Conservation (phyloP, 2,797 vertebrate species). For the Enteromius anoplus region DNA sequence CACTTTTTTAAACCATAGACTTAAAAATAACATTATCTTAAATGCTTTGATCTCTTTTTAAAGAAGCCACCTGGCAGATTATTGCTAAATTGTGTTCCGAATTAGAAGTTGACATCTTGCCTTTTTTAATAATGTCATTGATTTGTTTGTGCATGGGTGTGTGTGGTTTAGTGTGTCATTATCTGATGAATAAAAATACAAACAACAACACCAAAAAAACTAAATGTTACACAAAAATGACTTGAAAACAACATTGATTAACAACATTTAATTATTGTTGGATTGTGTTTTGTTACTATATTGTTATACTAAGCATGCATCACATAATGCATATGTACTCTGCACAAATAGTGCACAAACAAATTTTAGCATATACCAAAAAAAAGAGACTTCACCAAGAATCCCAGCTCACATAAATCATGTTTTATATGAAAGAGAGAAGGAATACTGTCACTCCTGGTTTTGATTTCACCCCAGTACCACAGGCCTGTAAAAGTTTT, state of each 20-base stretch:
- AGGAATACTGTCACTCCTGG: conserved; percentile 45
- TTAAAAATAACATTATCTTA: too few species aligned
- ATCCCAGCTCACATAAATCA: not conserved
- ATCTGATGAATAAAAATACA: too few species aligned
- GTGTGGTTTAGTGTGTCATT: too few species aligned
- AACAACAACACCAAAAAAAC: too few species aligned
- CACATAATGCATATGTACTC: not conserved
- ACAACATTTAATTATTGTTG: not conserved
- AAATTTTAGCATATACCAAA: not conserved
- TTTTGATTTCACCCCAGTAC: conserved; percentile 52
- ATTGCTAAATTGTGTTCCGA: too few species aligned
- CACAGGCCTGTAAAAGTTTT: conserved; percentile 53
- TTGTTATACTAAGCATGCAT: not conserved
- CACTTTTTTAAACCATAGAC: too few species aligned
- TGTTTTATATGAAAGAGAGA: conserved; percentile 25
- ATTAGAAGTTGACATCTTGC: too few species aligned
- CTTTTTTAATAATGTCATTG: too few species aligned
- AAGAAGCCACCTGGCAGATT: too few species aligned
- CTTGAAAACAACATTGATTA: not conserved
- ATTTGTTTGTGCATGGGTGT: too few species aligned
- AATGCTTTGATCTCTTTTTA: too few species aligned
- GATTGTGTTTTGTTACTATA: not conserved
- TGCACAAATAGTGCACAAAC: not conserved
- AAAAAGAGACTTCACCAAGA: not conserved
- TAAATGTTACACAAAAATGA: too few species aligned